A percentile compares a stretch with the other conserved stretches of the same genome.
Conservation (phyloP, 1,140 invertebrate genomes). For the Bombus soroeensis region DNA sequence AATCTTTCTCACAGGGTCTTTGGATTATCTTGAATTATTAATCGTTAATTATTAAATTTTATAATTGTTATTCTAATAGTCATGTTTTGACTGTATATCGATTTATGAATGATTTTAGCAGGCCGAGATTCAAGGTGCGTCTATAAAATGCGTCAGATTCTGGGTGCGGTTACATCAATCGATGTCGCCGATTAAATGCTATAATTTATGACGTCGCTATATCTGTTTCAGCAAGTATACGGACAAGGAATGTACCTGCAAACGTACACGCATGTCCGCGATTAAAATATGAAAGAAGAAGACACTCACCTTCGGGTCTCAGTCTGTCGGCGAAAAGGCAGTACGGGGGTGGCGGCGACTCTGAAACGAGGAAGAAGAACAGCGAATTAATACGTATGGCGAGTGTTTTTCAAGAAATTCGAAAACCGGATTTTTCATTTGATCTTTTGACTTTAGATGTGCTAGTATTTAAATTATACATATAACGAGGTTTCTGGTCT, state of each 20-base stretch:
- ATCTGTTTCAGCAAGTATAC: background rate
- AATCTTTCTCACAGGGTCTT: no score
- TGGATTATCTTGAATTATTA: no score
- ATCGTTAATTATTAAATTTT: no score
- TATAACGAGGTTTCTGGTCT: no score
- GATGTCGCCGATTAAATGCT: background rate
- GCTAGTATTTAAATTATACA: no score
- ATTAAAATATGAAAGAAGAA: slow-evolving; percentile 26
- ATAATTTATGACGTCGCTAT: background rate
- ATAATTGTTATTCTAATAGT: background rate
- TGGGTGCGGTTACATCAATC: background rate
- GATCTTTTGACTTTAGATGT: background rate
- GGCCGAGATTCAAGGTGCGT: background rate
- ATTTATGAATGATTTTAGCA: background rate
- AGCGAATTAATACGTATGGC: background rate
- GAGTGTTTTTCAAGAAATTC: background rate
- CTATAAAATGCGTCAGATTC: background rate
- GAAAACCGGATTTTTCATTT: background rate
- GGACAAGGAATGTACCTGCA: background rate
- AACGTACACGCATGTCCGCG: background rate
- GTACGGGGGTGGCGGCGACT: slow-evolving; percentile 89
- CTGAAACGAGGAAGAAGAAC: slow-evolving; percentile 83
- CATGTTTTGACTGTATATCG: background rate
- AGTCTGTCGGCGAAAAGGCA: slow-evolving; percentile 87
- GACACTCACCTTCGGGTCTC: slow-evolving; percentile 87